phyloP scores from a whole-genome alignment of 2,888 invertebrate genomes.

The Electrophaes corylata region DNA sequence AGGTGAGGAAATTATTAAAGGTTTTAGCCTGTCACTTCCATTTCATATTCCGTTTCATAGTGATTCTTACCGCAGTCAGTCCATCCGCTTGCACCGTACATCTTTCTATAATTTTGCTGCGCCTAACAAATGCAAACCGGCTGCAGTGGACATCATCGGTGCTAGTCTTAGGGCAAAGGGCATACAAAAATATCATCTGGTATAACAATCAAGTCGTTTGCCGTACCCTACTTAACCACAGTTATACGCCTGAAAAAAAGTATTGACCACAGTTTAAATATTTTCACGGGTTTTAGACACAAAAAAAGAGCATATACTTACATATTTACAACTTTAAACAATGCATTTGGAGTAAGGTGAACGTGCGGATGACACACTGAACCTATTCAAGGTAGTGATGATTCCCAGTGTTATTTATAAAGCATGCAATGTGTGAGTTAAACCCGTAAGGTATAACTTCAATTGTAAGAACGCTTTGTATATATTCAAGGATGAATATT shows the following conservation, averaged over 20 bases:
- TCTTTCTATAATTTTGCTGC: conserved; percentile 99
- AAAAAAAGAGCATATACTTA: no score
- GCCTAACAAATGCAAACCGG: conserved; percentile 99
- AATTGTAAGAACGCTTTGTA: background rate
- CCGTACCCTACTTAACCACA: no score
- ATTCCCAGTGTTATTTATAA: background rate
- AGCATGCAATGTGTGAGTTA: background rate
- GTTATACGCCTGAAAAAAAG: no score
- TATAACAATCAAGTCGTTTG: no score
- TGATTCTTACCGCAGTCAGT: conserved; percentile 96
- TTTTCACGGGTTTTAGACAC: no score
- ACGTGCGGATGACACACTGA: background rate
- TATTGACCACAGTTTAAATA: no score
- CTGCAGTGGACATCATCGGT: no score
- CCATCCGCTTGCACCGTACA: conserved; percentile 98
- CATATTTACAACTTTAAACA: background rate
- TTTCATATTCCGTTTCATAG: background rate
- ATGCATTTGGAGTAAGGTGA: background rate
- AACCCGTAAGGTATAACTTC: background rate
- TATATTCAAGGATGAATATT: background rate
- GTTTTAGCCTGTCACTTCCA: background rate
- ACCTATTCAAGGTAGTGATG: conserved; percentile 2
- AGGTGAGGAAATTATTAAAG: conserved; percentile 75
- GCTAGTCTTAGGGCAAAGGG: conserved; percentile 99
- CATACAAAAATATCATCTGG: conserved; percentile 99